Base-by-base conservation (phyloP, 2,797 vertebrate species). In the Protosalanx chinensis region DNA sequence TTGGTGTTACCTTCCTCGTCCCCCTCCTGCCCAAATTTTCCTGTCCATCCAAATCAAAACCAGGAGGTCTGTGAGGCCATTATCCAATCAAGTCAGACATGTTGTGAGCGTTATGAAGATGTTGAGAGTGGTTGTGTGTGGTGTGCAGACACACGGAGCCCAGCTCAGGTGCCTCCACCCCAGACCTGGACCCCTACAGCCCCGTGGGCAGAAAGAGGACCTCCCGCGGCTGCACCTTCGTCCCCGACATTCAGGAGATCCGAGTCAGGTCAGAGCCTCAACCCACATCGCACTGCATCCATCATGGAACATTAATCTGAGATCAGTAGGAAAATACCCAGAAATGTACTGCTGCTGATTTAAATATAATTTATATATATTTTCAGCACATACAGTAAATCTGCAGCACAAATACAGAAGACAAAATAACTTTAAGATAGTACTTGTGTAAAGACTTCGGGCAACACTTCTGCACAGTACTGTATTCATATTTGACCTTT, bases 211-310 rank as follows among this genome's bases (percentile, higher is more conserved):
- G 91, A 74, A 98, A 96, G 90, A 95, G 94, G 84, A 83, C 88
- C 20, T 91, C 93, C 0, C 88, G 91, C 65, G 93, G 91, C 76
- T 94, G 86, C 70, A 88, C 92, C 72, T 95, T 98, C 84, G 94
- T 98, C 68, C 97, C 98, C 0, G 96, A 99, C 84, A 98, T 99
- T 83, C 97, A 99, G 87, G 97, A 99, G 87, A 96, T 98, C 65
- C 93, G 97, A 3, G 96, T 98, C 89, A 99, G 97, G 98, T 99
- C 80, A 84, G 88, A 60, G 51, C 23, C 15, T 37, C 35, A 7
- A 37, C 35, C 8, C 41, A 12, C 41, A 3, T 12, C 12, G 41
- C 41, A 46, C 41, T 46, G 41, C 41, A 46, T 46, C 41, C 41
- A 46, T 3, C 7, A 12, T 13, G 41, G 41, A 46, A 46, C 41